A percentile compares a stretch with the other conserved stretches of the same genome.
phyloP scores from a whole-genome alignment of 1,140 invertebrate species.

The Magallana angulata region DNA sequence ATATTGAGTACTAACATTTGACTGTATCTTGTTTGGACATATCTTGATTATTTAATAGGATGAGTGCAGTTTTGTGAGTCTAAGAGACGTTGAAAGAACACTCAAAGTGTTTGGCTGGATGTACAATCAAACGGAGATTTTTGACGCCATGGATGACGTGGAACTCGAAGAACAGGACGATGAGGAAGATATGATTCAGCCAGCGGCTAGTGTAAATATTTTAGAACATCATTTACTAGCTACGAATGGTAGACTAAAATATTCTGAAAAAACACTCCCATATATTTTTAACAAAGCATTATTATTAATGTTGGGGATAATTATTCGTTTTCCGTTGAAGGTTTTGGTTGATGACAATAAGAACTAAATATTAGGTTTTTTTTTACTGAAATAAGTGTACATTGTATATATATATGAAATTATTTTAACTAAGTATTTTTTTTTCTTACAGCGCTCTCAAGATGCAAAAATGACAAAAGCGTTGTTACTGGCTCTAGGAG shows the following conservation, averaged over 20 bases:
- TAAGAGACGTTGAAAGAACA: background rate
- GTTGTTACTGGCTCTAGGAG: conserved; percentile 69
- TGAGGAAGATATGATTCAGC: background rate
- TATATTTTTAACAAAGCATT: no score
- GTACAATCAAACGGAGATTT: background rate
- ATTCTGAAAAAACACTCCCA: no score
- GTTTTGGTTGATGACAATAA: no score
- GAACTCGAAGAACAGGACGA: background rate
- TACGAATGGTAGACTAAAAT: no score
- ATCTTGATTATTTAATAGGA: background rate
- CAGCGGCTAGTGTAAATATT: background rate
- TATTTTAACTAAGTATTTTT: background rate
- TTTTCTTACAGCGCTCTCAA: background rate
- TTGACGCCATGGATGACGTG: background rate
- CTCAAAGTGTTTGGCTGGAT: background rate
- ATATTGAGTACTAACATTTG: no score
- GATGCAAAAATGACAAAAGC: conserved; percentile 55
- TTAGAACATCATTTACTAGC: no score
- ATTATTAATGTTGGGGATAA: no score
- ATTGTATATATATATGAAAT: no score
- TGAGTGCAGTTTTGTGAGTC: conserved; percentile 19
- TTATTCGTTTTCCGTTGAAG: no score
- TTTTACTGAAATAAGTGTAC: no score
- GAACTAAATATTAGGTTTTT: no score
- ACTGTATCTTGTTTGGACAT: no score